These are phyloP conservation scores for Seira musarum DNA, from an alignment of 2,888 invertebrate genomes.

Conservation along the genomic window DNA sequence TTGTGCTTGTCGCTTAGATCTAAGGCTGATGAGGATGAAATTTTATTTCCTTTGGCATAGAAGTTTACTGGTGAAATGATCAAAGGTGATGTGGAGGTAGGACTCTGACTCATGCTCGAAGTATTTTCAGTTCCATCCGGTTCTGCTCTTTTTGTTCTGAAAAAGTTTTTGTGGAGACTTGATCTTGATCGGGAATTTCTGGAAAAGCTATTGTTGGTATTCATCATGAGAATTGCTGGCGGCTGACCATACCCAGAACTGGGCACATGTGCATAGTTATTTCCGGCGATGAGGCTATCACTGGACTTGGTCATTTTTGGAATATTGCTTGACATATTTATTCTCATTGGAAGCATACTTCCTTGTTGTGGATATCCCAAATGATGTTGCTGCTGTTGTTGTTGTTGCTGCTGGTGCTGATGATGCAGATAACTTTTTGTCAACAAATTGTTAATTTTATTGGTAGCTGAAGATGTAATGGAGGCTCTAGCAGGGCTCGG, in stretches of 20 bases:
- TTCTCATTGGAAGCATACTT: constrained; percentile 61
- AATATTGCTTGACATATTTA: constrained; percentile 66
- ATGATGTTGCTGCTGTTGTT: constrained; percentile 30
- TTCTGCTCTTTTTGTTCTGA: constrained; percentile 67
- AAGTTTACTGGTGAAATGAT: constrained; percentile 69
- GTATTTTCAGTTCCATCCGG: constrained; percentile 69
- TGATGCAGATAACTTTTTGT: constrained; percentile 52
- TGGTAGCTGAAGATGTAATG: constrained; percentile 23
- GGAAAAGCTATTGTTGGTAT: constrained; percentile 55
- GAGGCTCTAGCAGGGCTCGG: constrained; percentile 54
- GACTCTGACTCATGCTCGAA: constrained; percentile 45
- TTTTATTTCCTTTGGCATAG: constrained; percentile 59
- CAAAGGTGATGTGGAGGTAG: constrained; percentile 57
- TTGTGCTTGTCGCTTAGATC: constrained; percentile 29
- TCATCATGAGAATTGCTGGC: constrained; percentile 30
- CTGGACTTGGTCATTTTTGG: constrained; percentile 66
- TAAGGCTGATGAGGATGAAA: constrained; percentile 16
- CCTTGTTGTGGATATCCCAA: constrained; percentile 22
- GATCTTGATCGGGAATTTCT: constrained; percentile 66
- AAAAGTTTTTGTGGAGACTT: constrained; percentile 69
- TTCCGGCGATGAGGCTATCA: constrained; percentile 59
- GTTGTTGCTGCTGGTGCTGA: constrained; percentile 42
- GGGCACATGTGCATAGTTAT: constrained; percentile 57
- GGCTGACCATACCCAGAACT: constrained; percentile 68
- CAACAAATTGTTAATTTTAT: constrained; percentile 60